phyloP scores from a whole-genome alignment of 2,888 invertebrate species.

The Timema cristinae region DNA sequence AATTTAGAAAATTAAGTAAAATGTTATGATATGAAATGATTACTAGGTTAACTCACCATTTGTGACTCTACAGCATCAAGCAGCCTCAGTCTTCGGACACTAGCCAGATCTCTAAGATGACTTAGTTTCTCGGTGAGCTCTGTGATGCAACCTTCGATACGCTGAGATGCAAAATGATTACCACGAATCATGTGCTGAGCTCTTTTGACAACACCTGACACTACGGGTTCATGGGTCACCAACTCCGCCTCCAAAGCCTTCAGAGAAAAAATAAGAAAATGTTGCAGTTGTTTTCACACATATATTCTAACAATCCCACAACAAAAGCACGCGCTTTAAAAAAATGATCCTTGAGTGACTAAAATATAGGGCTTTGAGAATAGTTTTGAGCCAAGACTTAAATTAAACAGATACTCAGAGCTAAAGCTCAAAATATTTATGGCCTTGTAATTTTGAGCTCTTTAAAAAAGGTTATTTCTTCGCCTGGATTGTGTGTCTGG shows the following conservation, averaged over 20 bases:
- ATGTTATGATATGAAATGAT: too few relatives aligned
- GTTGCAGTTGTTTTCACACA: neutral
- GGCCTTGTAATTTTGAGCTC: too few relatives aligned
- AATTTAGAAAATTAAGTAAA: too few relatives aligned
- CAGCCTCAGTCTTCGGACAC: slow-evolving; percentile 61
- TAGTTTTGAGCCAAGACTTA: too few relatives aligned
- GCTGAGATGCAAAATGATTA: slow-evolving; percentile 77
- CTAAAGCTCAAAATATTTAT: too few relatives aligned
- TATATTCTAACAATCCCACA: neutral
- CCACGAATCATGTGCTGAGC: slow-evolving; percentile 75
- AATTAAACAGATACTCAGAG: too few relatives aligned
- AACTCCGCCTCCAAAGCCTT: slow-evolving; percentile 82
- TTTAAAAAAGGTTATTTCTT: too few relatives aligned
- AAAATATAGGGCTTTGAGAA: too few relatives aligned
- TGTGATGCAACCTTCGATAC: slow-evolving; percentile 64
- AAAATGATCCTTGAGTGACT: neutral
- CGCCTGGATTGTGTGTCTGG: too few relatives aligned
- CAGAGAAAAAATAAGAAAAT: slow-evolving; percentile 19
- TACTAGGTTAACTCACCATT: slow-evolving; percentile 52
- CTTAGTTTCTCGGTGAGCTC: slow-evolving; percentile 66
- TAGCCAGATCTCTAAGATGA: slow-evolving; percentile 67
- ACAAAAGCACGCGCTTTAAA: neutral
- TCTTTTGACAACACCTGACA: slow-evolving; percentile 66
- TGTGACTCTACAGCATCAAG: slow-evolving; percentile 81
- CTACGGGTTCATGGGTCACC: slow-evolving; percentile 78